Evolutionary conservation across 2,888 invertebrate species (phyloP).

Genomic region (Poecilobothrus nobilitatus): DNA sequence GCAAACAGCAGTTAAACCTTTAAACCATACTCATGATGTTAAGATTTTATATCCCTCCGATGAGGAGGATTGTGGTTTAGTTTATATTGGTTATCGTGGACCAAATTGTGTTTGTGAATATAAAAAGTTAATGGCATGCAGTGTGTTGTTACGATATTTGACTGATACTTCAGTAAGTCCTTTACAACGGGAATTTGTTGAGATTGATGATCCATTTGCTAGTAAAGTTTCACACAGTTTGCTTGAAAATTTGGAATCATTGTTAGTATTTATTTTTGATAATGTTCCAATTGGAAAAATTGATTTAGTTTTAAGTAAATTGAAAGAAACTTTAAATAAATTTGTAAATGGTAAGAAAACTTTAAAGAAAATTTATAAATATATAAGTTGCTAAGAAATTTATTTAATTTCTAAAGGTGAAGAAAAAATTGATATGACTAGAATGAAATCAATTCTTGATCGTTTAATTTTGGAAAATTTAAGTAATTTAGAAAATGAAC

Average conservation of each 20-base stretch:
- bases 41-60: slow-evolving; percentile 56
- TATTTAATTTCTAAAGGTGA: slow-evolving; percentile 28
- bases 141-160: slow-evolving; percentile 68
- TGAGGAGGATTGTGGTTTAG: slow-evolving; percentile 72
- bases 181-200: slow-evolving; percentile 72
- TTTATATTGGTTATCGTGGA: slow-evolving; percentile 71
- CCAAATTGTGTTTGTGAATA: slow-evolving; percentile 52
- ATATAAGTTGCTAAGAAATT: not conserved
- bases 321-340: slow-evolving; percentile 46
- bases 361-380: not conserved
- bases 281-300: slow-evolving; percentile 66
- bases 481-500: slow-evolving; percentile 64
- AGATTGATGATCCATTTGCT: slow-evolving; percentile 70
- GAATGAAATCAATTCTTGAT: slow-evolving; percentile 64
- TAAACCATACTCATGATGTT: slow-evolving; percentile 50
- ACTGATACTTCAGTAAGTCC: slow-evolving; percentile 83
- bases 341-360: slow-evolving; percentile 39
- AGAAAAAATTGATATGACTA: slow-evolving; percentile 61
- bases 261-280: slow-evolving; percentile 62
- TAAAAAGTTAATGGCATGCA: slow-evolving; percentile 54
- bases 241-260: slow-evolving; percentile 62
- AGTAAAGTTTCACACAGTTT: slow-evolving; percentile 53
- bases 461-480: slow-evolving; percentile 60
- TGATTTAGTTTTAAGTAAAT: slow-evolving; percentile 50
- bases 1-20: slow-evolving; percentile 61